phyloP scores from a whole-genome alignment of 2,888 invertebrate species.

The Hoplodrina blanda region DNA sequence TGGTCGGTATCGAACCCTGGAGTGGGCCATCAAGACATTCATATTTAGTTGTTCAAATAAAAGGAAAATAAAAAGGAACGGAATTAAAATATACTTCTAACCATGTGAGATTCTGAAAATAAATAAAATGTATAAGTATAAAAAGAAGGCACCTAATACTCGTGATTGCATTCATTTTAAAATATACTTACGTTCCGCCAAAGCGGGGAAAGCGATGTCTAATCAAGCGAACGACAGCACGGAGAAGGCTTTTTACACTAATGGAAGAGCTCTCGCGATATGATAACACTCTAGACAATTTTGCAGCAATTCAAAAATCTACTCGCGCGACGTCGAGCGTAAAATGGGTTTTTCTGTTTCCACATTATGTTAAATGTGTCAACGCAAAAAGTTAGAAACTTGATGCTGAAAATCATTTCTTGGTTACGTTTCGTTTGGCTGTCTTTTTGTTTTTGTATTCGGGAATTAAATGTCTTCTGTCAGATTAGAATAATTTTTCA shows the following conservation, averaged over 20 bases:
- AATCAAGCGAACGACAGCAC: conserved; percentile 69
- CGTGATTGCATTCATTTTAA: conserved; percentile 56
- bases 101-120: conserved; percentile 11
- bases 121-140: conserved; percentile 38
- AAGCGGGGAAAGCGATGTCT: conserved; percentile 65
- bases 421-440: conserved; percentile 1
- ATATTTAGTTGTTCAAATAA: no score
- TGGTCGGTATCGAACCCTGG: no score
- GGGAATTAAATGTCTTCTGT: conserved; percentile 31
- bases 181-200: conserved; percentile 54
- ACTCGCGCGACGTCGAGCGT: conserved; percentile 42
- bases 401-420: conserved; percentile 33
- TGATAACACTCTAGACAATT: conserved; percentile 71
- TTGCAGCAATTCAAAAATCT: conserved; percentile 64
- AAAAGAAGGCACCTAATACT: conserved; percentile 47
- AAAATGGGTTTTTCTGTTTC: conserved; percentile 56
- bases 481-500: conserved; percentile 11
- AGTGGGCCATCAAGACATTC: no score
- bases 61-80: no score
- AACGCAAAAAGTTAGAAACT: conserved; percentile 27
- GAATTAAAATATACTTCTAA: no score
- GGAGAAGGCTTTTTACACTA: conserved; percentile 68
- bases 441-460: conserved; percentile 20
- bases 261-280: conserved; percentile 68
- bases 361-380: conserved; percentile 44